Conservation (phyloP, 2,797 vertebrate species). For the Spea hammondii region DNA sequence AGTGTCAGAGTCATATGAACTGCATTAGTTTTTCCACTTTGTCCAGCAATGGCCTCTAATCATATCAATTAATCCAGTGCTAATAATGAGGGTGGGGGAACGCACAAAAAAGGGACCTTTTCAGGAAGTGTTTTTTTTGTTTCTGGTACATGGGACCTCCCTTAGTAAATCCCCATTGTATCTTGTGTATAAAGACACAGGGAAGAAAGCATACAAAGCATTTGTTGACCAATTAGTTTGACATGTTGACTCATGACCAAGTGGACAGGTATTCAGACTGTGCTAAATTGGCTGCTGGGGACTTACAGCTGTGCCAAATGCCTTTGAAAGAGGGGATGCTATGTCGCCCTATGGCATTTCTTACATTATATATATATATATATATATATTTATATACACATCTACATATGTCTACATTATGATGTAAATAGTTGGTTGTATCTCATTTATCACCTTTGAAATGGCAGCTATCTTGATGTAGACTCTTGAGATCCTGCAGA, state of each 20-base stretch:
- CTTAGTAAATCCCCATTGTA: conserved; percentile 55
- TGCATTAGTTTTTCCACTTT: neutral
- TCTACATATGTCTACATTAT: conserved; percentile 30
- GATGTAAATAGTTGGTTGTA: neutral
- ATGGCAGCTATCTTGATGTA: conserved; percentile 3
- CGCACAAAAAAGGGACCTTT: neutral
- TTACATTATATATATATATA: neutral
- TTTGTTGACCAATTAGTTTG: conserved; percentile 56
- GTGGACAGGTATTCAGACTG: conserved; percentile 49
- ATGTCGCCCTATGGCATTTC: conserved; percentile 8
- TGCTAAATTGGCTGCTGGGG: conserved; percentile 51
- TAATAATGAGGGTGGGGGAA: neutral
- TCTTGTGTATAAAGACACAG: conserved; percentile 50
- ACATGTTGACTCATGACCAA: conserved; percentile 57
- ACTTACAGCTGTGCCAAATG: conserved; percentile 50
- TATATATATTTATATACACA: neutral
- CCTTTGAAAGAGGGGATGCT: conserved; percentile 41
- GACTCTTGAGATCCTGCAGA: neutral
- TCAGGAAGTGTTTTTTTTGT: conserved; percentile 32
- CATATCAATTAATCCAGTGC: conserved; percentile 11
- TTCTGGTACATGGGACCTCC: conserved; percentile 42
- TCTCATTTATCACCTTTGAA: conserved; percentile 1
- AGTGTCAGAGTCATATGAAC: neutral
- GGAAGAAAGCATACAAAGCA: conserved; percentile 46
- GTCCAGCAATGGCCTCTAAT: neutral